phyloP scores from a whole-genome alignment of 2,888 invertebrate genomes.

The Tenthredo distinguenda region DNA sequence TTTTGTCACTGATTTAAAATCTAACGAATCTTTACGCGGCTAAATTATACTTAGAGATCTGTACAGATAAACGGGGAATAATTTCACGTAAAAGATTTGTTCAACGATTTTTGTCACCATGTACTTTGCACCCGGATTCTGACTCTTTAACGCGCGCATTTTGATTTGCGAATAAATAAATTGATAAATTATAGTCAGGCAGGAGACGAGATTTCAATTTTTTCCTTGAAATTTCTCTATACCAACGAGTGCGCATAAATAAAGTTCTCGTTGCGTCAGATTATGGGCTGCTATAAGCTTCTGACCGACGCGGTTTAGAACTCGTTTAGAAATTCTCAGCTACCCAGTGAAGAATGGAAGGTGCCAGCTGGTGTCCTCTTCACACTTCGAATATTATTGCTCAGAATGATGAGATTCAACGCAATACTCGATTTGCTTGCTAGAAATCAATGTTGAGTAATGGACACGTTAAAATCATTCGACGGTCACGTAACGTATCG shows the following conservation, averaged over 20 bases:
- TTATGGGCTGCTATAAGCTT: conserved; percentile 15
- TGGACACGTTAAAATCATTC: conserved; percentile 9
- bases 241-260: conserved; percentile 30
- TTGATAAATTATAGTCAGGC: conserved; percentile 31
- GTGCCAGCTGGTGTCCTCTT: conserved; percentile 33
- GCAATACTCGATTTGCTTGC: conserved; percentile 26
- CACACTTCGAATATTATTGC: conserved; percentile 38
- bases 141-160: background rate
- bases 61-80: background rate
- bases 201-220: conserved; percentile 2
- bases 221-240: conserved; percentile 40
- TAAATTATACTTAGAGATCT: background rate
- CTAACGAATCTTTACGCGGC: background rate
- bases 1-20: background rate
- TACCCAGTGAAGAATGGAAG: conserved; percentile 30
- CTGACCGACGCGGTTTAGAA: conserved; percentile 22
- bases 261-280: conserved; percentile 40
- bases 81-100: background rate
- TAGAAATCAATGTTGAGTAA: conserved; percentile 47
- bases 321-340: conserved; percentile 46
- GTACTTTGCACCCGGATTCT: conserved; percentile 17
- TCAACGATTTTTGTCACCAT: background rate
- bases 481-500: conserved; percentile 1
- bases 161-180: conserved; percentile 1
- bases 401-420: conserved; percentile 16